Conservation (phyloP, 1,140 invertebrate species). For the Bombyx mandarina region DNA sequence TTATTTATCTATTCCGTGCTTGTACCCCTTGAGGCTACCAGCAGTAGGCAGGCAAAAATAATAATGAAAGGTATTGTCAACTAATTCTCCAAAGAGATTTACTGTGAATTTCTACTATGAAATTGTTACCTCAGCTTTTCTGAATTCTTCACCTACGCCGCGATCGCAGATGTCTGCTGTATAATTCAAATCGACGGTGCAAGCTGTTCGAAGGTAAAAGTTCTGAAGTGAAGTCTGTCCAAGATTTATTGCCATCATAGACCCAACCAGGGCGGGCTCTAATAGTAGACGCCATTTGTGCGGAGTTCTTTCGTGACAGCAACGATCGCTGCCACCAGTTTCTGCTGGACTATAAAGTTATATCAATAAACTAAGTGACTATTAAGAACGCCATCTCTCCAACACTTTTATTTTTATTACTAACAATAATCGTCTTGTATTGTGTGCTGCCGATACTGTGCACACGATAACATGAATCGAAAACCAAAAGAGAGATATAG, state of each 20-base stretch:
- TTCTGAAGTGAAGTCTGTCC: slow-evolving; percentile 60
- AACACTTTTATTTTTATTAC: not conserved
- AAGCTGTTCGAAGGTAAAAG: slow-evolving; percentile 57
- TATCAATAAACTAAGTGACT: not conserved
- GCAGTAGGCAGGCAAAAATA: no score
- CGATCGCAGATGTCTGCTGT: slow-evolving; percentile 38
- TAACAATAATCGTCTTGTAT: not conserved
- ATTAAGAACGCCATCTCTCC: not conserved
- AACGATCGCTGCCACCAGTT: not conserved
- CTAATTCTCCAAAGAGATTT: no score
- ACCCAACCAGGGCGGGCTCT: slow-evolving; percentile 52
- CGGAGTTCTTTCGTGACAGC: slow-evolving; percentile 8
- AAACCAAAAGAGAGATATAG: no score
- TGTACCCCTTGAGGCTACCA: no score
- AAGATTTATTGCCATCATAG: slow-evolving; percentile 61
- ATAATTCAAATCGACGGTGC: slow-evolving; percentile 47
- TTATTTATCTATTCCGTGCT: no score
- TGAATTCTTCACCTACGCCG: slow-evolving; percentile 52
- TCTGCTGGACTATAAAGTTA: slow-evolving; percentile 3
- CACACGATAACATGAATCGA: no score
- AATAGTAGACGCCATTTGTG: slow-evolving; percentile 45
- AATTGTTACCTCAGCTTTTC: slow-evolving; percentile 40
- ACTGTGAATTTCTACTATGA: no score
- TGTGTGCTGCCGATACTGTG: no score
- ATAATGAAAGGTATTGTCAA: no score